Evolutionary conservation across 1,140 invertebrate species (phyloP).

Genomic region (Andrena cerasifolii): DNA sequence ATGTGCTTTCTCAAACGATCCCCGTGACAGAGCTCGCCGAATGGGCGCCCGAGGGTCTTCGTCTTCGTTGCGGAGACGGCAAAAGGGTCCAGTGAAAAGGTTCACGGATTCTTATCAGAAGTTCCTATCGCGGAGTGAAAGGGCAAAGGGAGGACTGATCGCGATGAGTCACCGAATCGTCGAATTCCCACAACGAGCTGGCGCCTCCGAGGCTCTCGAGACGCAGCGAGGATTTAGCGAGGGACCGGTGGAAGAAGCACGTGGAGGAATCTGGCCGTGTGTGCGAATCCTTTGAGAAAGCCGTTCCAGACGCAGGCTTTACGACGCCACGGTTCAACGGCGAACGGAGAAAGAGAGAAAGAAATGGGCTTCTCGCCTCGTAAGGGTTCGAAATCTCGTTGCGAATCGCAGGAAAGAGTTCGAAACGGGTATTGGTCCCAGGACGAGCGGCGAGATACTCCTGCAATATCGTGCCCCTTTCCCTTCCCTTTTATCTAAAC

Average conservation of each 20-base stretch:
- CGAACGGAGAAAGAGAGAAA: not conserved
- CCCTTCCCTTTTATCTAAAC: slow-evolving; percentile 55
- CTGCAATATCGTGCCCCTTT: slow-evolving; percentile 47
- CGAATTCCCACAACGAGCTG: slow-evolving; percentile 1
- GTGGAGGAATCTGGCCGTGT: slow-evolving; percentile 18
- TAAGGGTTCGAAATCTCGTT: slow-evolving; percentile 64
- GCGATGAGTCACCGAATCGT: slow-evolving; percentile 21
- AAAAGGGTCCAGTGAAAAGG: too few species aligned
- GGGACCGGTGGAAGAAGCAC: slow-evolving; percentile 37
- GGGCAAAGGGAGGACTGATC: not conserved
- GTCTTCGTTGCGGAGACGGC: too few species aligned
- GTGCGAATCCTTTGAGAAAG: slow-evolving; percentile 41
- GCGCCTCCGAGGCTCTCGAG: not conserved
- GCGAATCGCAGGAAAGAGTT: slow-evolving; percentile 62
- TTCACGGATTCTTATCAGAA: not conserved
- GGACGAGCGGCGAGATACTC: slow-evolving; percentile 56
- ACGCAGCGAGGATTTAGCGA: slow-evolving; percentile 34
- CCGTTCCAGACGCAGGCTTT: slow-evolving; percentile 51
- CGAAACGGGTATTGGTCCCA: slow-evolving; percentile 64
- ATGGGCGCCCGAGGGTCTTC: too few species aligned
- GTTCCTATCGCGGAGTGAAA: slow-evolving; percentile 29
- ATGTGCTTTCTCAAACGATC: too few species aligned
- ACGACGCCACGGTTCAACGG: slow-evolving; percentile 9
- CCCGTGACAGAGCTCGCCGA: too few species aligned
- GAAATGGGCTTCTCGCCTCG: slow-evolving; percentile 59